Evolutionary conservation across 2,113 vertebrate species (phyloP).

Genomic region (Oryzias woworae): DNA sequence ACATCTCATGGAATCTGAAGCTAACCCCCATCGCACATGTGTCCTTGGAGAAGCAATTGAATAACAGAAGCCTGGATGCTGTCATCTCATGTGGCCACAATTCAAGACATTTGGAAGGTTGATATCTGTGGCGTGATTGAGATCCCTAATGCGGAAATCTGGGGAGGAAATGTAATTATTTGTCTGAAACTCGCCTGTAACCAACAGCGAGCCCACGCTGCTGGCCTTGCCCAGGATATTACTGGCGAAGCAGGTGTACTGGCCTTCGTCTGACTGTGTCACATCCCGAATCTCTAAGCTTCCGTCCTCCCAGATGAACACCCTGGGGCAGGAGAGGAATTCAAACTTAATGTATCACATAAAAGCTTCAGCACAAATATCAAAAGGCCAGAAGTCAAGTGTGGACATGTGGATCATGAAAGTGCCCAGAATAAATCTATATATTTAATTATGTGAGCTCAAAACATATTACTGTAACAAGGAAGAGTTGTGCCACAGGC

Average conservation of each 20-base stretch:
- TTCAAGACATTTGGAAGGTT: slow-evolving; percentile 49
- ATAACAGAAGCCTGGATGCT: slow-evolving; percentile 6
- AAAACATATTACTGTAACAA: not conserved
- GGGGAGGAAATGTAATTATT: not conserved
- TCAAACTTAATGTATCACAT: slow-evolving; percentile 15
- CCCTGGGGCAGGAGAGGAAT: slow-evolving; percentile 68
- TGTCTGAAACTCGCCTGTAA: slow-evolving; percentile 82
- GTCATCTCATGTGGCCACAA: slow-evolving; percentile 23
- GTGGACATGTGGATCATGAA: slow-evolving; percentile 26
- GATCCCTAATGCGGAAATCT: slow-evolving; percentile 5
- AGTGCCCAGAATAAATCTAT: slow-evolving; percentile 10
- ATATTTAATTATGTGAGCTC: not conserved
- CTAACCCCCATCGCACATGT: not conserved
- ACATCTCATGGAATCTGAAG: slow-evolving; percentile 26
- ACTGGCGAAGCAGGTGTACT: slow-evolving; percentile 94
- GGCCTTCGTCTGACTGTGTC: slow-evolving; percentile 86
- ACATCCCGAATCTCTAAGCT: slow-evolving; percentile 93
- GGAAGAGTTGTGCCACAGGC: slow-evolving; percentile 6
- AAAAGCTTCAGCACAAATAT: slow-evolving; percentile 1
- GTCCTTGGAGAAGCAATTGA: slow-evolving; percentile 28
- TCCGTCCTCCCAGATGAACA: slow-evolving; percentile 91
- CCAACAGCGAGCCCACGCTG: slow-evolving; percentile 85
- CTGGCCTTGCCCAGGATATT: slow-evolving; percentile 93
- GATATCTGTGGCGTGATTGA: slow-evolving; percentile 7
- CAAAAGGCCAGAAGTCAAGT: slow-evolving; percentile 47